Percentiles rank a stretch among this genome's conserved stretches.
These are phyloP conservation scores for Pseudorhiza aurosa DNA, from an alignment of 30 jellyfish, hydroid and myxozoan species.

Conservation along the genomic window DNA sequence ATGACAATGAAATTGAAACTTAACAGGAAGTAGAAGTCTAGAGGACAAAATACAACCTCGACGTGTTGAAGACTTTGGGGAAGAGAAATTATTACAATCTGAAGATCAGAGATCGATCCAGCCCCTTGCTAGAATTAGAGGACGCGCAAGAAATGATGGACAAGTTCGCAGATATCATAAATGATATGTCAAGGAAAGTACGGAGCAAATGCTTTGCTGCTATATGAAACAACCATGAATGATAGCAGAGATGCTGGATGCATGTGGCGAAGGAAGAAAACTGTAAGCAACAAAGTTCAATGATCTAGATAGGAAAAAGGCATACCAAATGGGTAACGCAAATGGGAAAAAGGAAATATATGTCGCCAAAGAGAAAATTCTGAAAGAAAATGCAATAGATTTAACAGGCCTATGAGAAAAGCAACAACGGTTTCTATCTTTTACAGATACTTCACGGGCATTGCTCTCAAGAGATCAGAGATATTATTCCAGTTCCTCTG, in stretches of 20 bases:
- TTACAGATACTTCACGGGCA: too few relatives aligned
- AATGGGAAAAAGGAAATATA: conserved; percentile 1
- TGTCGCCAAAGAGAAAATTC: conserved; percentile 31
- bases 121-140: conserved; percentile 28
- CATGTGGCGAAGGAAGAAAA: conserved; percentile 35
- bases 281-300: conserved; percentile 17
- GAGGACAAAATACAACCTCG: too few relatives aligned
- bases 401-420: conserved; percentile 15
- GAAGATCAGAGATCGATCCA: conserved; percentile 18
- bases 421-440: too few relatives aligned
- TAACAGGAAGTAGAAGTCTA: conserved; percentile 1
- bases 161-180: conserved; percentile 26
- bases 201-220: conserved; percentile 23
- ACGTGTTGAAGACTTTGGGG: too few relatives aligned
- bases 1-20: conserved; percentile 17
- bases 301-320: conserved; percentile 23
- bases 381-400: conserved; percentile 7
- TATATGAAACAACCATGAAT: conserved; percentile 44
- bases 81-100: background rate
- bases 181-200: conserved; percentile 30
- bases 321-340: conserved; percentile 26
- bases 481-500: too few relatives aligned
- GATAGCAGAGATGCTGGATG: conserved; percentile 35
- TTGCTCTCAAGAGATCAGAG: too few relatives aligned
- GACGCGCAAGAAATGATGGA: conserved; percentile 31